Evolutionary conservation across 2,888 invertebrate genomes (phyloP).

Genomic region (Aleiodes alternator): DNA sequence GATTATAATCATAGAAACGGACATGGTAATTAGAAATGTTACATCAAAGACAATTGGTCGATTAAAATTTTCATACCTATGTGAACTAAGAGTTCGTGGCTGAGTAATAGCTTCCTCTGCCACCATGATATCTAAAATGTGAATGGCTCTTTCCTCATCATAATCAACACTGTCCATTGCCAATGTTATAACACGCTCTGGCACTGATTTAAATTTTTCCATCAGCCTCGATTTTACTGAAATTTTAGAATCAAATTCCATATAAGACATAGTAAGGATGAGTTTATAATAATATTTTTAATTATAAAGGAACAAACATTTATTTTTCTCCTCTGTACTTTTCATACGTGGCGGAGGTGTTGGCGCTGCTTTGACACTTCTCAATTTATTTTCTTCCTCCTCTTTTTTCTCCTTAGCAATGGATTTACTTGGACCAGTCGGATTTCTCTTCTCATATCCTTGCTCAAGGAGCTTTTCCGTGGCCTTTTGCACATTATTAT

Average conservation of each 20-base stretch:
- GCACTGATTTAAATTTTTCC: constrained; percentile 84
- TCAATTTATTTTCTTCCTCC: constrained; percentile 63
- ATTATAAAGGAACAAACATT: constrained; percentile 57
- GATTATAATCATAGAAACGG: constrained; percentile 9
- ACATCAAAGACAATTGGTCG: neutral
- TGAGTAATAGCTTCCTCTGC: constrained; percentile 80
- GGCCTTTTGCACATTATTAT: constrained; percentile 93
- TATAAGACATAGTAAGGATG: neutral
- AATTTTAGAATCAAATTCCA: constrained; percentile 55
- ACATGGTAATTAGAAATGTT: neutral
- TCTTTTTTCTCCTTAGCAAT: constrained; percentile 76
- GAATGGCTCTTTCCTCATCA: constrained; percentile 87
- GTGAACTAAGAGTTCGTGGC: constrained; percentile 69
- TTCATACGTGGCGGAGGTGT: constrained; percentile 81
- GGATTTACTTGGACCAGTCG: constrained; percentile 78
- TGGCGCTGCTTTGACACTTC: constrained; percentile 61
- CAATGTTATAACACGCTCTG: constrained; percentile 88
- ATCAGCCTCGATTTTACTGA: constrained; percentile 84
- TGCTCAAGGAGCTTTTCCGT: constrained; percentile 87
- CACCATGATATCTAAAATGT: constrained; percentile 85
- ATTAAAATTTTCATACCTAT: constrained; percentile 61
- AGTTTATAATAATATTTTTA: neutral
- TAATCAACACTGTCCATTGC: constrained; percentile 93
- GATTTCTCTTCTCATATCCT: constrained; percentile 89
- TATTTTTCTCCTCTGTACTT: constrained; percentile 82